Evolutionary conservation across 2,888 invertebrate species (phyloP).

Genomic region (Sinelater perroti): DNA sequence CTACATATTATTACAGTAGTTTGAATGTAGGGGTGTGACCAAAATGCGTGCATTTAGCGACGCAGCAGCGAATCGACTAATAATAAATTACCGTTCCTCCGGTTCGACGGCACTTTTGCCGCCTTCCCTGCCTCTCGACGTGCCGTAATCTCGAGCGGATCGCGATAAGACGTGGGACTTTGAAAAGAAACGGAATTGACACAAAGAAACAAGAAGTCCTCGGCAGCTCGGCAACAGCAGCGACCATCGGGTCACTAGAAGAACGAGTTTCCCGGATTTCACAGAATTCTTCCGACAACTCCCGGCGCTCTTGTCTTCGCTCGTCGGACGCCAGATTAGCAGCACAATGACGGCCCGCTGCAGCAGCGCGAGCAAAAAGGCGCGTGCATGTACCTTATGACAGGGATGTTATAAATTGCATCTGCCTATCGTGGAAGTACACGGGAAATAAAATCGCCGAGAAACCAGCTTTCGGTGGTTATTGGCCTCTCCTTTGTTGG

Average conservation of each 20-base stretch:
- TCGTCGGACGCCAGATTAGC: constrained; percentile 21
- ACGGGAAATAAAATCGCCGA: too few relatives aligned
- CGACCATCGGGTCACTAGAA: constrained; percentile 37
- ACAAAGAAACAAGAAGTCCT: constrained; percentile 38
- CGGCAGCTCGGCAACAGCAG: constrained; percentile 27
- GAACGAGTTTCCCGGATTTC: constrained; percentile 42
- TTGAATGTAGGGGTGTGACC: too few relatives aligned
- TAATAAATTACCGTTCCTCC: neutral
- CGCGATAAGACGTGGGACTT: constrained; percentile 22
- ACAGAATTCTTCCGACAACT: constrained; percentile 39
- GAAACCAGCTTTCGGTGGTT: constrained; percentile 11
- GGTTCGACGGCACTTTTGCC: neutral
- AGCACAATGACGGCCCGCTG: constrained; percentile 19
- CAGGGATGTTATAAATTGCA: constrained; percentile 12
- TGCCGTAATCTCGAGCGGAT: constrained; percentile 8
- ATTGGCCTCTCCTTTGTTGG: constrained; percentile 14
- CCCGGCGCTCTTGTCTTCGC: constrained; percentile 28
- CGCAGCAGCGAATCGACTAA: neutral
- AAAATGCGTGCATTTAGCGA: too few relatives aligned
- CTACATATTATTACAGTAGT: too few relatives aligned
- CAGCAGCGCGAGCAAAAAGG: too few relatives aligned
- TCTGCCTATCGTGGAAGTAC: too few relatives aligned
- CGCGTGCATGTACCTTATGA: too few relatives aligned
- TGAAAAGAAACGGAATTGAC: constrained; percentile 33
- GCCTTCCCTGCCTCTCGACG: too few relatives aligned